Evolutionary conservation across 1,140 invertebrate species (phyloP).

Genomic region (Streblospio benedicti): DNA sequence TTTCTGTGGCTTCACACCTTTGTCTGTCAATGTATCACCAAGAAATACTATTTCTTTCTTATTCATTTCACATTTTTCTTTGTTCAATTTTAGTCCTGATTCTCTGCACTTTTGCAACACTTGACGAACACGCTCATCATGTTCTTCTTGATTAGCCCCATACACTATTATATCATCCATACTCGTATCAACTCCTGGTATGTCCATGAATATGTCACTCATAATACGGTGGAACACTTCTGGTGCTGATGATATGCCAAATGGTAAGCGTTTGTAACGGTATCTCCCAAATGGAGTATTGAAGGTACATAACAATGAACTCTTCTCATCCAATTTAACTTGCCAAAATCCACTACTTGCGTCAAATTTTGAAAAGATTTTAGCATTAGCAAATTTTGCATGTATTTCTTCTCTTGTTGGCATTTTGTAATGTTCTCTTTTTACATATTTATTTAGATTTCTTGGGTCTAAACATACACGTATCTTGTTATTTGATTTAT

Average conservation of each 20-base stretch:
- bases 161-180: slow-evolving; percentile 1
- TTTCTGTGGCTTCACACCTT: slow-evolving; percentile 42
- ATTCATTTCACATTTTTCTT: background rate
- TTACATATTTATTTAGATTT: slow-evolving; percentile 22
- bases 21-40: background rate
- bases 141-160: slow-evolving; percentile 7
- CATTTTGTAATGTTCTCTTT: slow-evolving; percentile 19
- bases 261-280: background rate
- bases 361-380: slow-evolving; percentile 24
- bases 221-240: background rate
- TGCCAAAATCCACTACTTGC: background rate
- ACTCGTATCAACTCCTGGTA: background rate
- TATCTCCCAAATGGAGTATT: slow-evolving; percentile 6
- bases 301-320: background rate
- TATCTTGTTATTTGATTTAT: slow-evolving; percentile 20
- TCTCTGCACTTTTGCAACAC: background rate
- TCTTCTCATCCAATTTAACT: background rate
- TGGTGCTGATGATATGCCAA: background rate
- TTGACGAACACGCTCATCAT: background rate
- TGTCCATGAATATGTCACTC: background rate
- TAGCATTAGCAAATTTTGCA: slow-evolving; percentile 21
- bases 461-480: slow-evolving; percentile 26
- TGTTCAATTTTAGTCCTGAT: background rate
- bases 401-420: slow-evolving; percentile 25
- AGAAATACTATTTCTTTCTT: background rate